phyloP scores from a whole-genome alignment of 2,888 invertebrate genomes.

The Glaucopsyche alexis region DNA sequence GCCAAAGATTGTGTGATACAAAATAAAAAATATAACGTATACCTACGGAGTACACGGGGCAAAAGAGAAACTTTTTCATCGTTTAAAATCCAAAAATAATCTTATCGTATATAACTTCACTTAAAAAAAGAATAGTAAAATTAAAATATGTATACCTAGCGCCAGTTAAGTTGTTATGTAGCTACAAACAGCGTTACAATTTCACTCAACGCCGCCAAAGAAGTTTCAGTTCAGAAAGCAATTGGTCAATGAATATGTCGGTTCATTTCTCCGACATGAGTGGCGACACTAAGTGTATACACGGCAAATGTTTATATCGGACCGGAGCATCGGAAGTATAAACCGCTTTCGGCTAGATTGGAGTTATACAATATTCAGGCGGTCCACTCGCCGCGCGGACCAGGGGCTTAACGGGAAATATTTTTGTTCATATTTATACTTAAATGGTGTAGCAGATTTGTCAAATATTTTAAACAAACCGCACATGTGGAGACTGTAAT shows the following conservation, averaged over 20 bases:
- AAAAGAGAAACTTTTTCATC: no score
- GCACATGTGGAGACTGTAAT: background rate
- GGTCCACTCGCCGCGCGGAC: slow-evolving; percentile 25
- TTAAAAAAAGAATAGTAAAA: no score
- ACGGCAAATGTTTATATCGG: slow-evolving; percentile 38
- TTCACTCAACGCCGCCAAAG: no score
- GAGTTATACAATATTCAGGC: slow-evolving; percentile 55
- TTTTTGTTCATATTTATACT: slow-evolving; percentile 12
- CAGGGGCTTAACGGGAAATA: background rate
- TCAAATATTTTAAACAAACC: slow-evolving; percentile 1
- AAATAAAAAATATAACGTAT: no score
- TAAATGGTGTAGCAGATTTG: background rate
- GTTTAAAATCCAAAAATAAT: no score
- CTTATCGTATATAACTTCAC: no score
- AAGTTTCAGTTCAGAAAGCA: no score
- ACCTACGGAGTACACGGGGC: no score
- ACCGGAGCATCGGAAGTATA: slow-evolving; percentile 39
- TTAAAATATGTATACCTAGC: no score
- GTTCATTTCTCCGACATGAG: background rate
- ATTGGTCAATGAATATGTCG: background rate
- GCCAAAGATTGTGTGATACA: no score
- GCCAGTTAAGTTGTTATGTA: no score
- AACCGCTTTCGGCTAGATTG: slow-evolving; percentile 54
- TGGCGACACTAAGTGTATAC: slow-evolving; percentile 31
- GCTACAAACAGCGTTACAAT: no score